Base-by-base conservation (phyloP, 2,797 vertebrate genomes). In the Oryzias dopingdopingensis region DNA sequence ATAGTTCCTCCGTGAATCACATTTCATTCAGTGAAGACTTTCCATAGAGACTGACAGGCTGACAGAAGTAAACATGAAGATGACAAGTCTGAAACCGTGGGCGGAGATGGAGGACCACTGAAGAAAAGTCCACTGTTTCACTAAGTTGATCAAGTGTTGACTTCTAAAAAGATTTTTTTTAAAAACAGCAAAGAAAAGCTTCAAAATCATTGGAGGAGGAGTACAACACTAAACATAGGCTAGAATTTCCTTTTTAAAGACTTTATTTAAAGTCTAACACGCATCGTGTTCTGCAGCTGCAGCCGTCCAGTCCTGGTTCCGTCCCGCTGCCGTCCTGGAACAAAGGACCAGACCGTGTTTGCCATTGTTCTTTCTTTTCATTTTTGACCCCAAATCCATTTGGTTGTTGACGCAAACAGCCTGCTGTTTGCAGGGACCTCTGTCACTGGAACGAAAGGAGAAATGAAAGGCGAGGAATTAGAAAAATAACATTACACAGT, bases 1-100 rank as follows among this genome's bases (percentile, higher is more conserved):
- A 84, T 86, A 83, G 71, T 29, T 4, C 17, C 59, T 45, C 40
- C 8, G 26, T 85, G 83, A 84, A 65, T 86, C 81, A 79, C 17
- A 32, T 5, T 49, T 73, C 55, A 50, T 67, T 82, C 59, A 73
- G 5, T 49, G 29, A 74, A 74, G 67, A 65, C 51, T 14, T 53
- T 59, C 40, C 40, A 22, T 57, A 58, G 55, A 73, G 70, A 82
- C 47, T 86, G 84, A 83, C 83, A 71, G 64, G 42, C 52, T 77
- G 73, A 74, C 80, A 82, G 75, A 32, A 63, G 64, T 55, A 78
- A 75, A 73, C 77, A 74, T 52, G 49, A 52, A 71, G 60, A 74
- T 75, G 80, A 81, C 74, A 83, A 37, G 74, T 61, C 49, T 57
- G 29, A 52, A 29, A 40, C 45, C 2, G 78, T 76, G 62, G 84